Evolutionary conservation across 2,888 invertebrate species (phyloP), one percentile per base, ranked within the genome.

Genomic region (Heliconius aoede): DNA sequence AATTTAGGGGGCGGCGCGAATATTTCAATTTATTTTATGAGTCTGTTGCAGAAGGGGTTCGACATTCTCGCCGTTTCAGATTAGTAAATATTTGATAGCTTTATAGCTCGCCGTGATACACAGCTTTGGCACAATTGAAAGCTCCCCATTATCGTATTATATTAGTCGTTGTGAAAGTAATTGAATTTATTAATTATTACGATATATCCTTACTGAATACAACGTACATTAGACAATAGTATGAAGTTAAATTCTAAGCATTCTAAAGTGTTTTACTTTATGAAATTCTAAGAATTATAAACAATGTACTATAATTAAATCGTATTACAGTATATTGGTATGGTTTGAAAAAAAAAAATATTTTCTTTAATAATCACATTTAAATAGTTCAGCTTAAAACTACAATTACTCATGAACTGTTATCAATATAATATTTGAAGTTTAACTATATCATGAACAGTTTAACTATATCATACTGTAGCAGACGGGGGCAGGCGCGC

Each of bases 21-120:
- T 93, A 94, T 94, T 94, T 94, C 94, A 94, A 94, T 94, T 94
- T 94, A 94, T 94, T 94, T 94, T 94, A 94, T 94, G 94, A 94
- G 93, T 87, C 90, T 88, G 85, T 87, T 87, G 87, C 92, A 92
- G 92, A 94, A 94, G 93, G 92, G 94, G 91, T 93, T 90, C 91
- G 90, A 86, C 86, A 86, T 91, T 91, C 90, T 88, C 91, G 88
- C 88, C 91, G 93, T 89, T 90, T 89, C 91, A 93, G 93, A 94
- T 94, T 94, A 94, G 93, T 94, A 93, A 94, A 94, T 94, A 94
- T 94, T 94, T 94, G 93, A 94, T 94, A 92, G 94, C 93, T 94
- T 94, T 94, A 94, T 94, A 91, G 91, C 92, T 92, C 86, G 83
- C 85, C 88, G 89, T 91, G 91, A 92, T 92, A 91, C 91, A 88